A percentile compares a stretch with the other conserved stretches of the same genome.
Evolutionary conservation across 2,797 vertebrate genomes (phyloP).

Genomic region (Masticophis lateralis): DNA sequence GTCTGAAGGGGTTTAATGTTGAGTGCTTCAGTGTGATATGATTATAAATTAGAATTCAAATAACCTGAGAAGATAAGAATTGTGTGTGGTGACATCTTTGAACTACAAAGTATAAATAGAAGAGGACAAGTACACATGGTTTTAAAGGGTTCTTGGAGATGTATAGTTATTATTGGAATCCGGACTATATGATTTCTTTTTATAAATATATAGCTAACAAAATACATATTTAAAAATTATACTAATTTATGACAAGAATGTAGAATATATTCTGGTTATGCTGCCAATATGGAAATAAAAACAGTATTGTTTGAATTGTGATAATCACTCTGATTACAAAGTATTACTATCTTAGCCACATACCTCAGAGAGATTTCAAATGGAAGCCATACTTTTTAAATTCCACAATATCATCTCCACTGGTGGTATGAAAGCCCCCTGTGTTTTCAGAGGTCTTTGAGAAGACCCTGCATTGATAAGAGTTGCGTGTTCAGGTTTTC

Average conservation of each 20-base stretch:
- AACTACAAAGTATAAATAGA: slow-evolving; percentile 15
- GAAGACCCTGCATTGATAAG: not conserved
- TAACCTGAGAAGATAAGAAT: not conserved
- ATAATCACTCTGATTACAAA: slow-evolving; percentile 1
- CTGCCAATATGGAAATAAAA: slow-evolving; percentile 45
- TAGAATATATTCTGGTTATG: slow-evolving; percentile 62
- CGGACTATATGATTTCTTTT: slow-evolving; percentile 60
- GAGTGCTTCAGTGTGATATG: not conserved
- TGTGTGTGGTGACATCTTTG: not conserved
- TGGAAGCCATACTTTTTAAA: not conserved
- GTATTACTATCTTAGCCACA: not conserved
- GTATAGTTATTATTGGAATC: slow-evolving; percentile 63
- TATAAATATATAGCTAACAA: slow-evolving; percentile 33
- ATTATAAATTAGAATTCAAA: not conserved
- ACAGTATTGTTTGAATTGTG: accelerated
- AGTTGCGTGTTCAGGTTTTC: not conserved
- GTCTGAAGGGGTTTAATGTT: not conserved
- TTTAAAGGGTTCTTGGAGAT: slow-evolving; percentile 51
- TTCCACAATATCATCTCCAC: not conserved
- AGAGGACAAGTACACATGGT: slow-evolving; percentile 36
- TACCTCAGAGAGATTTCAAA: not conserved
- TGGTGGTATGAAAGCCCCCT: not conserved
- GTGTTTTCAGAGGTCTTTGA: not conserved
- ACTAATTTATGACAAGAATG: slow-evolving; percentile 46
- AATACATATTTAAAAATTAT: slow-evolving; percentile 33